Percentiles rank a stretch among this genome's conserved stretches.
These are phyloP conservation scores for Osmoderma eremita DNA, from an alignment of 2,888 invertebrate species.

Conservation along the genomic window DNA sequence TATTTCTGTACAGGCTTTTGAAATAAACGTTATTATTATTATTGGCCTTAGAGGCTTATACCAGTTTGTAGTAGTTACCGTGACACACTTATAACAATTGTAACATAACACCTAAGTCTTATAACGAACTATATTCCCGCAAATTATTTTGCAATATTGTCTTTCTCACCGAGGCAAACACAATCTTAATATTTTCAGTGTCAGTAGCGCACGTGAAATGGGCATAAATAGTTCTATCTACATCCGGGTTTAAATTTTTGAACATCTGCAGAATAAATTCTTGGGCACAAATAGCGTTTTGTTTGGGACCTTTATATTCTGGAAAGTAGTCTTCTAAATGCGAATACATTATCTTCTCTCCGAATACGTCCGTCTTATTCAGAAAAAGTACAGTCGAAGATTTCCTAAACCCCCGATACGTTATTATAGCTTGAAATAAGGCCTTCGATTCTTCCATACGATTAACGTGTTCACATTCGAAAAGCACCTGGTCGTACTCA, in stretches of 20 bases:
- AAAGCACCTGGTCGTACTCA: conserved; percentile 98
- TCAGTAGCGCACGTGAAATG: conserved; percentile 99
- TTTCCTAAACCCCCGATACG: conserved; percentile 99
- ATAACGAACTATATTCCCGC: conserved; percentile 93
- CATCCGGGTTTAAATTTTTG: conserved; percentile 99
- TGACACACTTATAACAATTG: no score
- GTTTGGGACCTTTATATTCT: conserved; percentile 98
- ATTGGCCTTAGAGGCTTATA: no score
- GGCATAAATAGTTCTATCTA: conserved; percentile 99
- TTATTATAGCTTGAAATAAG: conserved; percentile 99
- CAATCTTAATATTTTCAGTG: conserved; percentile 92
- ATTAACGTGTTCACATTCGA: conserved; percentile 99
- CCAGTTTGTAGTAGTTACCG: no score
- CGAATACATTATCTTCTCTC: conserved; percentile 99
- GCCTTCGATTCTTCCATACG: conserved; percentile 99
- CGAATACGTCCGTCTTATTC: conserved; percentile 99
- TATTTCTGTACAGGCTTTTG: no score
- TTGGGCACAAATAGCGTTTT: conserved; percentile 97
- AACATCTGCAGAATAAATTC: conserved; percentile 99
- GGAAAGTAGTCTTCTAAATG: conserved; percentile 99
- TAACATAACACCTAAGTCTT: conserved; percentile 72
- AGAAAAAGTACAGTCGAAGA: conserved; percentile 99
- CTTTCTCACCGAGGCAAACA: conserved; percentile 94
- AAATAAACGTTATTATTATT: no score
- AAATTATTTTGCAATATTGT: conserved; percentile 93